Evolutionary conservation across 1,140 invertebrate species (phyloP).

Genomic region (Coelopa frigida): DNA sequence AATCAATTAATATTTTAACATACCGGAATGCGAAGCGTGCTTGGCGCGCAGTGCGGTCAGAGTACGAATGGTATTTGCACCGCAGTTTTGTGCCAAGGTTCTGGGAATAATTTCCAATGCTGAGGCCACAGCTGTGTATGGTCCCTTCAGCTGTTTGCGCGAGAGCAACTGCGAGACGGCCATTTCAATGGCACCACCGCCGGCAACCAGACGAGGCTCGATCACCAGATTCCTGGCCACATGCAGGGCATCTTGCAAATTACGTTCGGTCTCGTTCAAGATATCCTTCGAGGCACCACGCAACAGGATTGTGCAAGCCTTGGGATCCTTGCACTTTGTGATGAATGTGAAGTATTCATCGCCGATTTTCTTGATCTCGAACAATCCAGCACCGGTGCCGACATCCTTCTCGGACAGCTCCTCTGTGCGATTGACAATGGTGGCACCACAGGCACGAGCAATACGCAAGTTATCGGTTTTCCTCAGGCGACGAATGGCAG

Average conservation of each 20-base stretch:
- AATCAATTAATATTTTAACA: too few relatives aligned
- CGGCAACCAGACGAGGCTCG: slow-evolving; percentile 60
- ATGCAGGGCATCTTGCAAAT: slow-evolving; percentile 95
- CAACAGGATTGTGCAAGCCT: slow-evolving; percentile 95
- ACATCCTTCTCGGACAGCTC: slow-evolving; percentile 93
- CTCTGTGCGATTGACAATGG: slow-evolving; percentile 92
- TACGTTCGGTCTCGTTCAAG: slow-evolving; percentile 94
- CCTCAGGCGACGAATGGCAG: slow-evolving; percentile 79
- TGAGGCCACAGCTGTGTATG: slow-evolving; percentile 86
- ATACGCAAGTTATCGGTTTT: slow-evolving; percentile 98
- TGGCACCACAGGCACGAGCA: slow-evolving; percentile 92
- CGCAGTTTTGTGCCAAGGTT: slow-evolving; percentile 97
- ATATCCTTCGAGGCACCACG: slow-evolving; percentile 97
- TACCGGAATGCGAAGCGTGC: slow-evolving; percentile 55
- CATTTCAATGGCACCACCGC: slow-evolving; percentile 95
- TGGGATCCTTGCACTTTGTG: slow-evolving; percentile 92
- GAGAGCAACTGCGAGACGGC: slow-evolving; percentile 66
- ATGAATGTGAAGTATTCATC: slow-evolving; percentile 96
- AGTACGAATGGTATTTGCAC: slow-evolving; percentile 91
- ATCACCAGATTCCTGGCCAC: slow-evolving; percentile 88
- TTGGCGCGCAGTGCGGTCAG: slow-evolving; percentile 86
- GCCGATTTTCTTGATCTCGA: slow-evolving; percentile 92
- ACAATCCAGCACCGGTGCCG: slow-evolving; percentile 89
- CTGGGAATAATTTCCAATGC: slow-evolving; percentile 96
- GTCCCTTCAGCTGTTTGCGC: slow-evolving; percentile 64